phyloP scores from a whole-genome alignment of 2,113 vertebrate species.

The Siniperca chuatsi region DNA sequence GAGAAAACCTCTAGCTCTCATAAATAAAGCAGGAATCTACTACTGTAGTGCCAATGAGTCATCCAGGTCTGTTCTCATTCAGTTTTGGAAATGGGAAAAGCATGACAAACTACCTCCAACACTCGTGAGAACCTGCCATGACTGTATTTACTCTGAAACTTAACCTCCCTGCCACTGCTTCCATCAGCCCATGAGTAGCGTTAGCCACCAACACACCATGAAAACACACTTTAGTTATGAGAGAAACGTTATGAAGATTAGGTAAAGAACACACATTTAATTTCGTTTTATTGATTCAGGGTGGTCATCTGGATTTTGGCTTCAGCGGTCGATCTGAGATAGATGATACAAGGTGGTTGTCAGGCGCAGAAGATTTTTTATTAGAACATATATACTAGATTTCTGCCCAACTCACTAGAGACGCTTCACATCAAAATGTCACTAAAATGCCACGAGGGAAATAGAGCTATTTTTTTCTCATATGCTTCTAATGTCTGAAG shows the following conservation, averaged over 20 bases:
- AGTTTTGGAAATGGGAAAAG: slow-evolving; percentile 69
- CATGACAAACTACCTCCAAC: slow-evolving; percentile 70
- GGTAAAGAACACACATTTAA: slow-evolving; percentile 67
- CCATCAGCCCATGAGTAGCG: slow-evolving; percentile 27
- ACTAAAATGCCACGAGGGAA: slow-evolving; percentile 86
- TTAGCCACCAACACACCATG: slow-evolving; percentile 16
- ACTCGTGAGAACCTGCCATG: slow-evolving; percentile 47
- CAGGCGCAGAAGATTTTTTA: slow-evolving; percentile 53
- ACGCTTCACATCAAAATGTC: slow-evolving; percentile 84
- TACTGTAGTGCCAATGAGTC: slow-evolving; percentile 80
- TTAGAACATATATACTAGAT: slow-evolving; percentile 73
- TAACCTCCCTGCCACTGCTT: slow-evolving; percentile 38
- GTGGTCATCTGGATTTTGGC: slow-evolving; percentile 64
- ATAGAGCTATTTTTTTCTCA: slow-evolving; percentile 74
- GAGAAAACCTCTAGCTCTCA: slow-evolving; percentile 81
- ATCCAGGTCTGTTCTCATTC: slow-evolving; percentile 74
- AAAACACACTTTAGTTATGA: slow-evolving; percentile 43
- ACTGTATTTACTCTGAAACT: slow-evolving; percentile 53
- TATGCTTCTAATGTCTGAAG: slow-evolving; percentile 66
- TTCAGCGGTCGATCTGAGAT: slow-evolving; percentile 66
- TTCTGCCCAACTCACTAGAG: slow-evolving; percentile 71
- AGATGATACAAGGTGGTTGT: slow-evolving; percentile 67
- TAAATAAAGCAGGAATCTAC: slow-evolving; percentile 85
- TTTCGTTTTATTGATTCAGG: slow-evolving; percentile 68
- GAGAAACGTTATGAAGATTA: slow-evolving; percentile 46